Evolutionary conservation across 2,797 vertebrate species (phyloP).

Genomic region (Rhadinocentrus ornatus): DNA sequence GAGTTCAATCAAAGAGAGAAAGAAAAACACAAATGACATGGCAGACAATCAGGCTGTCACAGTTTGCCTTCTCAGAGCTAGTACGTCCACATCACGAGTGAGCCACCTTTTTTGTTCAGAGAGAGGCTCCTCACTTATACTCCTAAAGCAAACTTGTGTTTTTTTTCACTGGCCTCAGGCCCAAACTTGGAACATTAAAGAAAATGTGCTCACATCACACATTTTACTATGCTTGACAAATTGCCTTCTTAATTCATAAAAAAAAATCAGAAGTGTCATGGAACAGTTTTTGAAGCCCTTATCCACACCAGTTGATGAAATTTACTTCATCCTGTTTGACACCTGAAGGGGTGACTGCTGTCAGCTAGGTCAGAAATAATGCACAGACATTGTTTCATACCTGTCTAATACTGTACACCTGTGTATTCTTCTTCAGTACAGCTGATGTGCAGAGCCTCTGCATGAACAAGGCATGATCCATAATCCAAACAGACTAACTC

Average conservation of each 20-base stretch:
- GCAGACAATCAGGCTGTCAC: too few species aligned
- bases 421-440: slow-evolving; percentile 17
- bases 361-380: slow-evolving; percentile 20
- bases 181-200: not conserved
- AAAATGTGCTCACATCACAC: not conserved
- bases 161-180: not conserved
- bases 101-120: not conserved
- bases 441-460: slow-evolving; percentile 47
- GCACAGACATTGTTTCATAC: slow-evolving; percentile 15
- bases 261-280: slow-evolving; percentile 8
- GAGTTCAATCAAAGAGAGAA: too few species aligned
- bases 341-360: slow-evolving; percentile 10
- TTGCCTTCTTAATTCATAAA: slow-evolving; percentile 10
- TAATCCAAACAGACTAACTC: slow-evolving; percentile 51
- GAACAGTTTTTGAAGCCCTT: slow-evolving; percentile 10
- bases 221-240: slow-evolving; percentile 1
- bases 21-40: too few species aligned
- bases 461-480: slow-evolving; percentile 45
- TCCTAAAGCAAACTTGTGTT: not conserved
- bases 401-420: slow-evolving; percentile 9
- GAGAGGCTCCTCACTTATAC: not conserved
- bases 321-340: slow-evolving; percentile 1
- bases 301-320: slow-evolving; percentile 8
- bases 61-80: too few species aligned
- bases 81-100: not conserved